Evolutionary conservation across 2,797 vertebrate species (phyloP).

Genomic region (Crenuchus spilurus): DNA sequence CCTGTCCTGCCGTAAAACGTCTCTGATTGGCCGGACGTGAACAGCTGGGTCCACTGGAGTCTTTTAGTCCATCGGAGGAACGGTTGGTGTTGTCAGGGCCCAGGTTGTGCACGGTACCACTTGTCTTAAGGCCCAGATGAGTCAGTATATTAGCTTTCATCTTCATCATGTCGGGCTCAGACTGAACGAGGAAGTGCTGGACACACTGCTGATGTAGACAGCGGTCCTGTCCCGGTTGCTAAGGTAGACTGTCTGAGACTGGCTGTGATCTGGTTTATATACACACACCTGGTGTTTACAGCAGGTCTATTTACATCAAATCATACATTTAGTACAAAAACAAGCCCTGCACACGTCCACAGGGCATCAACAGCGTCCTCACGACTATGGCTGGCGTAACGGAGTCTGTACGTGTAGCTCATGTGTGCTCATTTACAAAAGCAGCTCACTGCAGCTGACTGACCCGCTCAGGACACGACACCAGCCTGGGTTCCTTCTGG

Average conservation of each 20-base stretch:
- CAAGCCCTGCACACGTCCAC: constrained; percentile 1
- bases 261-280: not conserved
- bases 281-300: constrained; percentile 11
- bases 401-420: too few relatives aligned
- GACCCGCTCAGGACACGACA: too few relatives aligned
- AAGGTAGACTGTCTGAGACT: not conserved
- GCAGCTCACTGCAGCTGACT: too few relatives aligned
- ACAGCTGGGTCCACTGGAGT: too few relatives aligned
- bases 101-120: too few relatives aligned
- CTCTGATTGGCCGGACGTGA: constrained; percentile 20
- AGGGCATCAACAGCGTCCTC: constrained; percentile 6
- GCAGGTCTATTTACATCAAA: constrained; percentile 22
- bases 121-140: not conserved
- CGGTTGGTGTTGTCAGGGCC: too few relatives aligned
- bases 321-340: constrained; percentile 34
- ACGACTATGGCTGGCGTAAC: too few relatives aligned
- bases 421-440: too few relatives aligned
- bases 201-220: not conserved
- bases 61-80: too few relatives aligned
- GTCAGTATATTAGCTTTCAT: not conserved
- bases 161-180: too few relatives aligned
- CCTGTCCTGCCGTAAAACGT: not conserved
- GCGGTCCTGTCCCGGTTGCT: not conserved
- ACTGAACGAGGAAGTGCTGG: not conserved
- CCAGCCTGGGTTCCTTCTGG: too few relatives aligned